Evolutionary conservation across 2,888 invertebrate genomes (phyloP).

Genomic region (Brachycybe producta): DNA sequence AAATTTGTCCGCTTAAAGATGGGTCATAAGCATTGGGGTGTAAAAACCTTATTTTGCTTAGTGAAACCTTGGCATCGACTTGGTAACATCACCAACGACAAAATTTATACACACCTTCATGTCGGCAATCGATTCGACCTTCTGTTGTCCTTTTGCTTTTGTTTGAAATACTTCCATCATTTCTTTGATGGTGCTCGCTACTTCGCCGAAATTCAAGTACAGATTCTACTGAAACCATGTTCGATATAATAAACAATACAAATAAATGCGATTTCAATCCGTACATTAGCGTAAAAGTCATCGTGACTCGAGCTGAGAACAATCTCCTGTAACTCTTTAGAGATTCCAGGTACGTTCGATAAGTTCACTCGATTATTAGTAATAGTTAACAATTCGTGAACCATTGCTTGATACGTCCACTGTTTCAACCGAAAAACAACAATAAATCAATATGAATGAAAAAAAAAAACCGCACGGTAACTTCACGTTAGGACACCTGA

Average conservation of each 20-base stretch:
- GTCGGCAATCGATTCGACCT: slow-evolving; percentile 94
- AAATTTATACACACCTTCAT: slow-evolving; percentile 60
- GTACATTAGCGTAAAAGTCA: slow-evolving; percentile 83
- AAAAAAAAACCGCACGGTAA: neutral
- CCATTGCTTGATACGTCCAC: slow-evolving; percentile 99
- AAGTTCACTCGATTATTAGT: slow-evolving; percentile 87
- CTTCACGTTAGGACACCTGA: slow-evolving; percentile 42
- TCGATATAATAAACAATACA: neutral
- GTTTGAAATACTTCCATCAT: slow-evolving; percentile 96
- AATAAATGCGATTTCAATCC: slow-evolving; percentile 20
- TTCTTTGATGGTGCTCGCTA: slow-evolving; percentile 89
- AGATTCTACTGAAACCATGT: slow-evolving; percentile 52
- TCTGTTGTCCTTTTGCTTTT: slow-evolving; percentile 88
- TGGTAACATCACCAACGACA: neutral
- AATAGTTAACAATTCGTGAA: slow-evolving; percentile 88
- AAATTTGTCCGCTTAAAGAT: too few species aligned
- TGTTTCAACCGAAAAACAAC: slow-evolving; percentile 34
- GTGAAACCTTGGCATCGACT: neutral
- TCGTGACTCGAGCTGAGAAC: slow-evolving; percentile 91
- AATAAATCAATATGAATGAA: slow-evolving; percentile 9
- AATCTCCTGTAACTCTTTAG: slow-evolving; percentile 80
- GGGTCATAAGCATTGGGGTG: too few species aligned
- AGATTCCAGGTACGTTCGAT: slow-evolving; percentile 65
- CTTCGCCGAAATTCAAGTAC: slow-evolving; percentile 95
- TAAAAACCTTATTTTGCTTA: slow-evolving; percentile 5